These are phyloP conservation scores for Buathra laborator DNA, from an alignment of 2,888 invertebrate species.

Conservation along the genomic window DNA sequence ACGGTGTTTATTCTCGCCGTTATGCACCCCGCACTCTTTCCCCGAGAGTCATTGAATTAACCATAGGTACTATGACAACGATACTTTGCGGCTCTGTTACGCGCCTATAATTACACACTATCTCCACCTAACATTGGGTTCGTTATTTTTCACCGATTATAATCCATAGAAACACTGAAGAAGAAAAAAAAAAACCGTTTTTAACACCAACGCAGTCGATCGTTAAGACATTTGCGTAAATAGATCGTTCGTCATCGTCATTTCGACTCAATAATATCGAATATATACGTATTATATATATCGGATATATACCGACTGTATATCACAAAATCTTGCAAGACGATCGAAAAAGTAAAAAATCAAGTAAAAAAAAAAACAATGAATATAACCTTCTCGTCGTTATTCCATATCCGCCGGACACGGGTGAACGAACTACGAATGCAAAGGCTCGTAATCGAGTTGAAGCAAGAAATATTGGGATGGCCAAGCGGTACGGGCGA, in stretches of 20 bases:
- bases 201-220: background rate
- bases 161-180: background rate
- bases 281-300: background rate
- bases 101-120: constrained; percentile 35
- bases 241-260: constrained; percentile 3
- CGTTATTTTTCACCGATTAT: constrained; percentile 15
- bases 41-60: background rate
- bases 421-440: constrained; percentile 30
- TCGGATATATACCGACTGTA: background rate
- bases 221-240: background rate
- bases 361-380: background rate
- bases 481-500: background rate
- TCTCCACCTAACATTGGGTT: constrained; percentile 20
- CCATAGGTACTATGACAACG: background rate
- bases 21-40: background rate
- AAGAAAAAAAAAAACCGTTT: background rate
- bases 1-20: background rate
- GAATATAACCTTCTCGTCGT: constrained; percentile 9
- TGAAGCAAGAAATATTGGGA: constrained; percentile 20
- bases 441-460: background rate
- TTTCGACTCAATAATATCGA: background rate
- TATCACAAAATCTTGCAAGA: background rate
- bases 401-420: background rate
- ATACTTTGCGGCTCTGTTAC: background rate
- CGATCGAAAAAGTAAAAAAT: background rate